Evolutionary conservation across 2,797 vertebrate genomes (phyloP), one percentile per base, ranked within the genome.

Genomic region (Hydrocynus forskahlii): DNA sequence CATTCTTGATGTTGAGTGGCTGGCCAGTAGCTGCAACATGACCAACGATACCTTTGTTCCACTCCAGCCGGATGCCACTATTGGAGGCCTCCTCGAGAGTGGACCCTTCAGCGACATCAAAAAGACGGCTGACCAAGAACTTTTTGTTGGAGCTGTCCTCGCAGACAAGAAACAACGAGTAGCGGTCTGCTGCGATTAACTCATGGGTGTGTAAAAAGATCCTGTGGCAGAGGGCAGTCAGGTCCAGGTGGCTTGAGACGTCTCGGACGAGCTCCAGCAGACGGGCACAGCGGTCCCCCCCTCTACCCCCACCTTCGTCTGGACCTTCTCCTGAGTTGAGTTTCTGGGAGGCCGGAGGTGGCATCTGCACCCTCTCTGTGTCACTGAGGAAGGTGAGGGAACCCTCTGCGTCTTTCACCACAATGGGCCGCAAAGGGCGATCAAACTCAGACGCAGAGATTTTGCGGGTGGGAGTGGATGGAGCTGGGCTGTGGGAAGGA

Each of bases 11-110:
- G 87, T 99, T 99, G 84, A 99, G 94, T 3, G 95, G 96, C 81
- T 97, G 95, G 1, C 98, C 98, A 1, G 94, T 95, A 13, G 96
- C 96, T 0, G 98, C 98, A 25, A 99, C 97, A 0, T 98, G 94
- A 29, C 98, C 98, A 89, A 99, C 97, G 8, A 99, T 98, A 89
- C 98, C 98, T 88, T 98, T 99, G 93, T 97, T 99, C 98, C 97
- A 99, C 78, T 98, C 96, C 75, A 99, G 90, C 6, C 97, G 95
- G 87, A 99, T 98, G 85, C 96, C 96, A 88, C 86, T 99, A 86
- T 96, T 98, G 75, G 96, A 98, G 12, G 97, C 96, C 86, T 99
- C 95, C 90, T 99, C 97, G 67, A 98, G 91, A 0, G 98, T 99
- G 16, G 96, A 95, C 19, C 98, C 97, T 89, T 99, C 97, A 0